Base-by-base conservation (phyloP, 64 coral and sea anemone genomes). In the Montipora sp. region DNA sequence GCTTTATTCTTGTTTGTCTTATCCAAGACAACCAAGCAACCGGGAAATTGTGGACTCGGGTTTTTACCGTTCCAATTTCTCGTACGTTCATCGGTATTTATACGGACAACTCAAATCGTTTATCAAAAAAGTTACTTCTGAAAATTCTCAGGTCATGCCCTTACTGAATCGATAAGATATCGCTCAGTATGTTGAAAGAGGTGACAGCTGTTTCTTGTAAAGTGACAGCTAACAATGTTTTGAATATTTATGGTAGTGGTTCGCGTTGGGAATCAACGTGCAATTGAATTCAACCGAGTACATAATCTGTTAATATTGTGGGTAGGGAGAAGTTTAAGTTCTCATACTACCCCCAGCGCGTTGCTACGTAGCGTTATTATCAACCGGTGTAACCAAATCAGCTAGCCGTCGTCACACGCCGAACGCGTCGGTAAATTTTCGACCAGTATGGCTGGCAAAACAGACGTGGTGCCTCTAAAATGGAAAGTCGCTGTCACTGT, bases 401-500 rank as follows among this genome's bases (percentile, higher is more conserved):
- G 27, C 27, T 36, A 36, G 78, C 10, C 63, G 12, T 12, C 63
- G 63, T 8, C 14, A 15, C 3, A 16, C 18, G 4, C 63, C 12
- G 19, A 21, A 22, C 68, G 68, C 14, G 75, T 5, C 46, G 3
- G 75, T 48, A 16, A 12, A 7, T 70, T 71, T 8, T 50, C 82
- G 45, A 71, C 48, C 44, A 63, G 2, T 43, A 85, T 85, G 82
- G 47, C 57, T 1, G 80, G 12, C 16, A 63, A 88, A 36, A 9
- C 80, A 58, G 63, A 75, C 44, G 5, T 14, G 7, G 74, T 59
- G 10, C 73, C 90, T 19, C 20, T 84, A 51, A 89, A 83, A n/a
- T 95, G 89, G 94, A 84, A 92, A 79, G 83, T 89, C 27, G 83
- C 87, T 5, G 58, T 82, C 12, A 36, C 63, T 36, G 22, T 87